Evolutionary conservation across 2,888 invertebrate genomes (phyloP).

Genomic region (Tridacna crocea): DNA sequence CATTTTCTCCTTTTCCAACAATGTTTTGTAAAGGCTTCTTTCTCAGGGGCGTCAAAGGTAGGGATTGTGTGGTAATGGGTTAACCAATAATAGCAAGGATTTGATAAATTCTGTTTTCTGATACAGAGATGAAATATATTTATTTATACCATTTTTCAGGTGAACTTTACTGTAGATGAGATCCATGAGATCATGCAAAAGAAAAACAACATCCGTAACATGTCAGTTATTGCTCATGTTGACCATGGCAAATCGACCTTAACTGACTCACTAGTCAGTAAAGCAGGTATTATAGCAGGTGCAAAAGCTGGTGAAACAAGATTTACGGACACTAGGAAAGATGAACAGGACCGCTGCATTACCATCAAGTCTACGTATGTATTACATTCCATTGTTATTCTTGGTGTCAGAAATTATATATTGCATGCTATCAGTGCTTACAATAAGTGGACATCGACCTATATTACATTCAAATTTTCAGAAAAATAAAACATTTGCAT

Average conservation of each 20-base stretch:
- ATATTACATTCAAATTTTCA: no score
- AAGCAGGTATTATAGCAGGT: slow-evolving; percentile 99
- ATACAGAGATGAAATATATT: not conserved
- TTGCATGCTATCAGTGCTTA: no score
- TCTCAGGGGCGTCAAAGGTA: no score
- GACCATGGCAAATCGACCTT: slow-evolving; percentile 99
- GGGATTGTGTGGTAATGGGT: no score
- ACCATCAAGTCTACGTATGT: slow-evolving; percentile 99
- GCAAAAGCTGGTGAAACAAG: slow-evolving; percentile 99
- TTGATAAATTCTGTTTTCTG: no score
- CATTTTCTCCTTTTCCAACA: no score
- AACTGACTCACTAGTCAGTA: slow-evolving; percentile 99
- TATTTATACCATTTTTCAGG: slow-evolving; percentile 87
- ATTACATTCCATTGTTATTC: slow-evolving; percentile 12
- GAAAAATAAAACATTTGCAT: no score
- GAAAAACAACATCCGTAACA: slow-evolving; percentile 99
- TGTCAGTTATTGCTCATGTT: slow-evolving; percentile 99
- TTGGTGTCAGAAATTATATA: no score
- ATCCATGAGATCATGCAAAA: slow-evolving; percentile 99
- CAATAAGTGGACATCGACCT: no score
- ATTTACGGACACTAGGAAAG: slow-evolving; percentile 99
- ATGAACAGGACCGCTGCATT: slow-evolving; percentile 99
- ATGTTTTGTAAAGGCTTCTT: no score
- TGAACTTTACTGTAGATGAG: slow-evolving; percentile 99
- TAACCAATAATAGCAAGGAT: no score